Base-by-base conservation (phyloP, 2,113 vertebrate species). In the Oreochromis niloticus region DNA sequence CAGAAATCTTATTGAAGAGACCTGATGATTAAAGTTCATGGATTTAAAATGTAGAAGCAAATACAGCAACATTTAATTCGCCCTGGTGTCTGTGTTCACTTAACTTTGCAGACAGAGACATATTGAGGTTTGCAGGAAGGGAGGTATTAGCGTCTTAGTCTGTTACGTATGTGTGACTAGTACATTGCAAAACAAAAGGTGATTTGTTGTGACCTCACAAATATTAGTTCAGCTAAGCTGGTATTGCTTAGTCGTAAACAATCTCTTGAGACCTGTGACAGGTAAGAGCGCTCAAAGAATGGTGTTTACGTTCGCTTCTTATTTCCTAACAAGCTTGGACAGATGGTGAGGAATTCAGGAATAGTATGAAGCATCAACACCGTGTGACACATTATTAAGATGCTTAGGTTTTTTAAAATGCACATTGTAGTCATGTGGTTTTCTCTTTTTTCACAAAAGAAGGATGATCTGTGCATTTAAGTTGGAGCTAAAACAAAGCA, bases 171-270 rank as follows among this genome's bases (percentile, higher is more conserved):
- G 71, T 92, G 73, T 88, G 88, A 85, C 84, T 86, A 84, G 81
- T 91, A 89, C 93, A 89, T 89, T 92, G 90, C 93, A 82, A 86
- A 95, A 93, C 92, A 94, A 86, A 94, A 87, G 92, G 94, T 92
- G 82, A 95, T 96, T 95, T 96, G 93, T 95, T 94, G 91, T 84
- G 43, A 85, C 84, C 85, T 80, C 82, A 68, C 94, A 96, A 95
- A 96, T 97, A 96, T 96, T 96, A 95, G 95, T 92, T 95, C 93
- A 94, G 90, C 90, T 94, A 91, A 96, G 87, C 87, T 91, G 73
- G 84, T 88, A 85, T 91, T 94, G 81, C 90, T 90, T 80, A 43
- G 32, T 88, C 89, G 85, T 91, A 96, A 96, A 95, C 95, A 68
- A 22, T 68, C 6, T 39, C 63, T 39, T 22, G 61, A 39, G 61